Percentiles rank a stretch among this genome's conserved stretches.
These are phyloP conservation scores for Poliocrania exsul DNA, from an alignment of 2,797 vertebrate genomes.

Conservation along the genomic window DNA sequence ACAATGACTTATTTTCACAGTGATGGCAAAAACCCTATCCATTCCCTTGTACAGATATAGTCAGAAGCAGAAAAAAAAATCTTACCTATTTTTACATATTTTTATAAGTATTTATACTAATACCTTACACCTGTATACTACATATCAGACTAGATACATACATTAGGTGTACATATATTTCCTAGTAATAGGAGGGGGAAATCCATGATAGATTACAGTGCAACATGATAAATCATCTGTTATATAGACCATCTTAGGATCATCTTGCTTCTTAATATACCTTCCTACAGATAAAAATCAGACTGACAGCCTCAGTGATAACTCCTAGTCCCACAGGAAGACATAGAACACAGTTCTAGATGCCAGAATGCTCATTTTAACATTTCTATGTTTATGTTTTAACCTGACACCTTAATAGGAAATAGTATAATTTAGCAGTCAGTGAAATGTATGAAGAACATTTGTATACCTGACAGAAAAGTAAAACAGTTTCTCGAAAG, in stretches of 20 bases:
- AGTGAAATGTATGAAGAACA: not conserved
- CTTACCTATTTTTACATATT: not conserved
- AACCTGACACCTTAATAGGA: not conserved
- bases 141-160: not conserved
- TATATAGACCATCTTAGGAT: not conserved
- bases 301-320: not conserved
- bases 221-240: not conserved
- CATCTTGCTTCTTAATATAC: not conserved
- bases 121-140: not conserved
- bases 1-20: not conserved
- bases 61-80: not conserved
- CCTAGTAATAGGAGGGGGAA: not conserved
- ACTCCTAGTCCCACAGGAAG: not conserved
- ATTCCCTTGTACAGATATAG: not conserved
- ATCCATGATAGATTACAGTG: not conserved
- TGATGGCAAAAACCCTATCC: fast-evolving
- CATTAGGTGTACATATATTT: not conserved
- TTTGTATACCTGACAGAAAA: not conserved
- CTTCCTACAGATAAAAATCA: not conserved
- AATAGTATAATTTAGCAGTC: not conserved
- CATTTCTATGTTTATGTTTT: not conserved
- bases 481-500: not conserved
- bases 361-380: not conserved
- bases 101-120: not conserved
- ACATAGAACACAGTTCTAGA: not conserved